Conservation (phyloP, 2,888 invertebrate species). For the Ormyrus nitidulus region DNA sequence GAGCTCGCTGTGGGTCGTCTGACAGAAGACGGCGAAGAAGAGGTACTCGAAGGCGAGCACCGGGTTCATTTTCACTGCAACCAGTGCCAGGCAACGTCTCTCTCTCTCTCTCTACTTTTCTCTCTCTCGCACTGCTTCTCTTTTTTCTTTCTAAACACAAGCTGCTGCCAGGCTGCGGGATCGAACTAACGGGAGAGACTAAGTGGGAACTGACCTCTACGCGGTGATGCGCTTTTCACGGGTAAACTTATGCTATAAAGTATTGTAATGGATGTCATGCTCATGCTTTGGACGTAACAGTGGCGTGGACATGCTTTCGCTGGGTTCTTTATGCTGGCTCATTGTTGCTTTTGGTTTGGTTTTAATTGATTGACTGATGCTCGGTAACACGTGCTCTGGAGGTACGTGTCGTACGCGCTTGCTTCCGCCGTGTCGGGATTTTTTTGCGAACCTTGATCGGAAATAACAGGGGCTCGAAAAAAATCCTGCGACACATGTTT, state of each 20-base stretch:
- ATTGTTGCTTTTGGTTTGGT: too few species aligned
- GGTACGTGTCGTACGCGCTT: too few species aligned
- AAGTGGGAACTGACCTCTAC: slow-evolving; percentile 14
- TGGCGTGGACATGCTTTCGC: slow-evolving; percentile 21
- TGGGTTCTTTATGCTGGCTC: background rate
- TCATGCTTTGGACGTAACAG: slow-evolving; percentile 42
- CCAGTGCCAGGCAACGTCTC: slow-evolving; percentile 63
- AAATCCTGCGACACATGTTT: too few species aligned
- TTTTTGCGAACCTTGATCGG: too few species aligned
- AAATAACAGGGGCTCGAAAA: too few species aligned
- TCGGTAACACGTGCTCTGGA: too few species aligned
- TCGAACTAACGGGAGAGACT: slow-evolving; percentile 26
- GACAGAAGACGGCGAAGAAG: slow-evolving; percentile 98
- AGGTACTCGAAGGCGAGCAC: slow-evolving; percentile 96
- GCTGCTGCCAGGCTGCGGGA: slow-evolving; percentile 27
- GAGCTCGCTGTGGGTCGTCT: slow-evolving; percentile 91
- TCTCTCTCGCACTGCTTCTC: slow-evolving; percentile 25
- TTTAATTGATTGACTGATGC: too few species aligned
- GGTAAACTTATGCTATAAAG: background rate
- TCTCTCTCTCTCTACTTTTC: background rate
- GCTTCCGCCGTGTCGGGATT: too few species aligned
- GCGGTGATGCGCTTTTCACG: slow-evolving; percentile 6
- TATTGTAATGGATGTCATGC: slow-evolving; percentile 34
- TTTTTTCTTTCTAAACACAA: background rate
- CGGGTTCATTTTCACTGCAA: slow-evolving; percentile 89